A percentile compares a stretch with the other conserved stretches of the same genome.
Evolutionary conservation across 2,888 invertebrate species (phyloP).

Genomic region (Lasioglossum oenotherae): DNA sequence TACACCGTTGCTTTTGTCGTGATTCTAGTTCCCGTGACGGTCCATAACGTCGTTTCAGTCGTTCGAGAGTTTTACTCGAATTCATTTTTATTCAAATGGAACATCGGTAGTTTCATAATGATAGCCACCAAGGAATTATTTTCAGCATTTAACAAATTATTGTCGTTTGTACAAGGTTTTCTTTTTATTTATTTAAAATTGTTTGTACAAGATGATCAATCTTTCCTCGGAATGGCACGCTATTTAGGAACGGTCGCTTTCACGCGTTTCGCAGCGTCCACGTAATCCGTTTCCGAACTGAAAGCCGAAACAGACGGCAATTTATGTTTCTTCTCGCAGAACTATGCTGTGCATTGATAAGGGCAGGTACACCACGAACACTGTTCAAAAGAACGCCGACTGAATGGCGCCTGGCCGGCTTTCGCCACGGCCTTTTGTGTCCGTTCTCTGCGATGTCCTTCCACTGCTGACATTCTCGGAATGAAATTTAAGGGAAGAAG

Average conservation of each 20-base stretch:
- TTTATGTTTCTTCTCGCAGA: conserved; percentile 17
- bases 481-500: conserved; percentile 75
- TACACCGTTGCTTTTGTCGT: background rate
- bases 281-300: conserved; percentile 17
- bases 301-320: conserved; percentile 37
- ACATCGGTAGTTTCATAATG: background rate
- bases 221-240: background rate
- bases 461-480: conserved; percentile 58
- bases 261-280: background rate
- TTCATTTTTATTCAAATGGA: background rate
- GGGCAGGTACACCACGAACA: conserved; percentile 47
- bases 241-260: background rate
- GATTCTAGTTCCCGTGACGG: background rate
- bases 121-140: too few species aligned
- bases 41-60: background rate
- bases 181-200: too few species aligned
- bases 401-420: conserved; percentile 32
- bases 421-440: conserved; percentile 49
- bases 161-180: background rate
- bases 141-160: background rate
- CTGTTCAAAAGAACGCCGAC: conserved; percentile 48
- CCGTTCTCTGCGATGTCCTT: conserved; percentile 20
- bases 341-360: conserved; percentile 59
- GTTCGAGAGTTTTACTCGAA: background rate
- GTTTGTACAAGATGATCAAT: background rate